Conservation (phyloP, 2,888 invertebrate genomes). For the Epinotia bilunana region DNA sequence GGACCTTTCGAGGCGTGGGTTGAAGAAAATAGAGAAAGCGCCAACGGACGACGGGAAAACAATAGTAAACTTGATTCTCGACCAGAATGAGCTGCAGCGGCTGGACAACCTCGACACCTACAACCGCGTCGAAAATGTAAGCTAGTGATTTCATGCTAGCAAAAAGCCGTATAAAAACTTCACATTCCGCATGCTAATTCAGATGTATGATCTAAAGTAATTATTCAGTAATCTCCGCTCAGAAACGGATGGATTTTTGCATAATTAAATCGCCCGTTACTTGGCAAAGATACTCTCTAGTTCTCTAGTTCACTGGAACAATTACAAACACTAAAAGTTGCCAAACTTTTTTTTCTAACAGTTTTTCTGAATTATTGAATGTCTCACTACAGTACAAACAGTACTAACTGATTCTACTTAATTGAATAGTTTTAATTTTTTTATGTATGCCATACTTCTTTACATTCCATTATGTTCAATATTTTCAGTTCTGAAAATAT, state of each 20-base stretch:
- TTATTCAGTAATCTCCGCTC: conserved; percentile 16
- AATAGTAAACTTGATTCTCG: conserved; percentile 89
- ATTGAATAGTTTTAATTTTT: no score
- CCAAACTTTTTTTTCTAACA: conserved; percentile 13
- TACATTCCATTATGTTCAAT: no score
- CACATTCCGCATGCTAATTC: conserved; percentile 20
- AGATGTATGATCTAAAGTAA: neutral
- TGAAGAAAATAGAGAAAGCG: conserved; percentile 92
- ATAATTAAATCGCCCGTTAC: neutral
- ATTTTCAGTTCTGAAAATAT: no score
- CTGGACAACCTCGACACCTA: conserved; percentile 95
- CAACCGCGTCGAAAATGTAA: conserved; percentile 90
- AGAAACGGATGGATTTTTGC: conserved; percentile 10
- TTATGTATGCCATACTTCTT: no score
- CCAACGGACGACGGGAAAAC: conserved; percentile 87
- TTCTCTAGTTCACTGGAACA: neutral
- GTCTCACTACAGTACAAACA: no score
- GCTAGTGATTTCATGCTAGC: conserved; percentile 43
- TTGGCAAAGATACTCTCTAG: neutral
- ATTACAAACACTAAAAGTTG: neutral
- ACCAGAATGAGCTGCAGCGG: conserved; percentile 94
- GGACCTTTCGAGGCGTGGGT: conserved; percentile 90
- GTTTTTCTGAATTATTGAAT: no score
- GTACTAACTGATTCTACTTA: no score
- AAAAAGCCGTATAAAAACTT: conserved; percentile 9